phyloP scores from a whole-genome alignment of 2,797 vertebrate genomes.

The Thripadectes ignobilis region DNA sequence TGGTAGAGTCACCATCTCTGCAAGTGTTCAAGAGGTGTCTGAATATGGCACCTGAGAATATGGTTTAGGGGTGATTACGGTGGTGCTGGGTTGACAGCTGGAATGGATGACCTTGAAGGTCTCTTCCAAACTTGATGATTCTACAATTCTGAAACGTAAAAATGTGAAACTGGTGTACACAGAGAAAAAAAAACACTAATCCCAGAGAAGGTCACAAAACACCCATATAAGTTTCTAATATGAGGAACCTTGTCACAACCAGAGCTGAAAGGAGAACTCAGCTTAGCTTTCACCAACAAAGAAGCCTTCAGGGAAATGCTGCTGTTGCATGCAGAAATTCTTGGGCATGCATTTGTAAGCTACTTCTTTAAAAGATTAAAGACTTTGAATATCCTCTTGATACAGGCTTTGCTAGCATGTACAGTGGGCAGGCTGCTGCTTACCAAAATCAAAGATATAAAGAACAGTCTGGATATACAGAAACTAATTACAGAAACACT shows the following conservation, averaged over 20 bases:
- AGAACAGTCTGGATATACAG: neutral
- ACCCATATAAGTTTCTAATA: neutral
- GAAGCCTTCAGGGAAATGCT: neutral
- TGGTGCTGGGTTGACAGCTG: neutral
- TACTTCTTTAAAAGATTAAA: slow-evolving; percentile 22
- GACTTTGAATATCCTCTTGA: slow-evolving; percentile 3
- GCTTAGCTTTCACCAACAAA: neutral
- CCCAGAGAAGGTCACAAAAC: neutral
- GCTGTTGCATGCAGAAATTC: neutral
- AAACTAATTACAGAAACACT: neutral
- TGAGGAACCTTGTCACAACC: neutral
- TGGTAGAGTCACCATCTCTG: neutral
- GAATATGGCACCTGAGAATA: neutral
- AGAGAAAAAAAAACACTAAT: neutral
- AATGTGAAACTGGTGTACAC: neutral
- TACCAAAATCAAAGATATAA: neutral
- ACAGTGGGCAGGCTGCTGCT: neutral
- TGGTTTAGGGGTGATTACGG: neutral
- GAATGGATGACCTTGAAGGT: neutral
- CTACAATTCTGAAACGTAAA: neutral
- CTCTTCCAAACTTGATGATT: neutral
- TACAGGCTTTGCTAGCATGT: neutral
- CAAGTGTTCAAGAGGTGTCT: neutral
- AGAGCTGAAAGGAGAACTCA: neutral
- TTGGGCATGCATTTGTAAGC: neutral